Base-by-base conservation (phyloP, 2,797 vertebrate species). In the Aulostomus chinensis region DNA sequence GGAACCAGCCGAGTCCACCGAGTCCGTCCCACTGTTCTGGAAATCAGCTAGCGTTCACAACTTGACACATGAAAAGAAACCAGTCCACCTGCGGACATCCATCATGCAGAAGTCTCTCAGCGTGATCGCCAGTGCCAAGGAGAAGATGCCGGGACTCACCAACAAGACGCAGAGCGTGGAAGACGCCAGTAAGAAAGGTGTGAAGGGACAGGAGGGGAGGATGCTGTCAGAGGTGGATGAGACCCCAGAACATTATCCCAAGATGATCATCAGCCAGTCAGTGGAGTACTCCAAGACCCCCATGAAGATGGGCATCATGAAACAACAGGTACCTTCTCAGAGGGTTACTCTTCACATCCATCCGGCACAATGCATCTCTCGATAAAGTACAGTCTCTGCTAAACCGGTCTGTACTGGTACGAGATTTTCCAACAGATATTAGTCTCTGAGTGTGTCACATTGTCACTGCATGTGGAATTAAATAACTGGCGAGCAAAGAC, bases 31-130 rank as follows among this genome's bases (percentile, higher is more conserved):
- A 1, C 90, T 98, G 58, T 96, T 96, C 58, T 99, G 97, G 87
- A 99, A 98, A 85, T 99, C 97, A 0, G 94, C 91, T 48, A 99
- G 97, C 1, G 97, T 94, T 7, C 97, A 99, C 83, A 99, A 98
- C 57, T 81, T 99, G 49, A 96, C 92, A 11, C 92, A 93, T 0
- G 96, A 98, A 71, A 99, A 98, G 87, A 98, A 94, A 63, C 92
- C 94, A 0, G 85, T 94, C 41, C 95, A 96, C 54, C 92, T 96
- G 13, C 92, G 93, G 45, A 94, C 95, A 1, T 96, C 95, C 7
- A 91, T 99, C 80, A 89, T 99, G 74, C 97, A 99, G 53, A 99
- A 99, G 81, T 99, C 97, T 7, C 90, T 99, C 67, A 99, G 97
- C 21, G 97, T 97, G 74, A 98, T 98, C 55, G 93, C 97, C 1